Evolutionary conservation across 2,113 vertebrate genomes (phyloP), one percentile per base, ranked within the genome.

Genomic region (Agapornis roseicollis): DNA sequence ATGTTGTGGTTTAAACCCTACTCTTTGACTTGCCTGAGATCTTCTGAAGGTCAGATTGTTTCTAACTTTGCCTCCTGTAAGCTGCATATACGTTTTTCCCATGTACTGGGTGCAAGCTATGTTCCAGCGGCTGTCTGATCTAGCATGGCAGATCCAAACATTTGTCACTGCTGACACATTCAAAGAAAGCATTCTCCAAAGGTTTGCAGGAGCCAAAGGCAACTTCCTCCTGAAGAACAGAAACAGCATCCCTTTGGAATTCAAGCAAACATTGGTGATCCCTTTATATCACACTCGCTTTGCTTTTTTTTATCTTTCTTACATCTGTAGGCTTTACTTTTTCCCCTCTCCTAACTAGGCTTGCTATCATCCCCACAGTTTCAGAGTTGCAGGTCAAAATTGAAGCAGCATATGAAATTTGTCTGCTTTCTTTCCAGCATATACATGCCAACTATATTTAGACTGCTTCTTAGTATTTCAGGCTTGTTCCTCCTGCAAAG

Each of bases 181-280:
- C 77, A 89, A 79, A 95, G 52, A 79, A 92, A 72, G 47, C 24
- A 41, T 50, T 94, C 71, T 87, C 52, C 31, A 92, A 80, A 88
- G 85, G 12, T 81, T 53, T 82, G 55, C 73, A 64, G 37, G 64
- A 95, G 33, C 77, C 92, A 85, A 81, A 81, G 64, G 41, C 73
- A 65, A 49, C 53, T 87, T 79, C 14, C 44, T 50, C 56, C 19
- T 85, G 71, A 97, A 82, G 56, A 85, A 70, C 7, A 87, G 60
- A 76, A 81, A 79, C 19, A 69, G 7, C 11, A 76, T 64, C 63
- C 85, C 61, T 72, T 88, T 80, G 70, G 70, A 89, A 90, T 69
- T 74, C 52, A 92, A 41, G 44, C 27, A 78, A 85, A 44, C 6
- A 4, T 44, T 69, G 33, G 22, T 77, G 41, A 72, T 70, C 63